A percentile compares a stretch with the other conserved stretches of the same genome.
phyloP scores from a whole-genome alignment of 2,797 vertebrate species.

The Numenius phaeopus region DNA sequence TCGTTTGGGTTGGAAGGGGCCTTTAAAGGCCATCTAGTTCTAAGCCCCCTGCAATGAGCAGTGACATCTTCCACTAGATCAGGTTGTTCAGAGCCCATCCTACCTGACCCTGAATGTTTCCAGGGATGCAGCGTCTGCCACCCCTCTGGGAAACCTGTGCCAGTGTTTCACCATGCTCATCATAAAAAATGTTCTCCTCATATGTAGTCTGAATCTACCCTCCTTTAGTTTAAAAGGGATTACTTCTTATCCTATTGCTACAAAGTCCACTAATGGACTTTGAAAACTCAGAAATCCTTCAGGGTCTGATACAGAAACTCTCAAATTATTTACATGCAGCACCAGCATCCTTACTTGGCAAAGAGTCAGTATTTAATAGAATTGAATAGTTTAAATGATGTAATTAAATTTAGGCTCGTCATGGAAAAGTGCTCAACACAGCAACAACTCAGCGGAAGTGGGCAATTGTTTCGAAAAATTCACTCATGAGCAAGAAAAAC shows the following conservation, averaged over 20 bases:
- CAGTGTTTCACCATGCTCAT: not conserved
- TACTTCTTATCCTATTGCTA: not conserved
- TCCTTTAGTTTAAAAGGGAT: not conserved
- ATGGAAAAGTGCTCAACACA: not conserved
- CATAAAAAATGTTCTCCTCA: not conserved
- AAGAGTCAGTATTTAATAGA: not conserved
- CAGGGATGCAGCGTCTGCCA: too few species aligned
- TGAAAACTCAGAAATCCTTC: not conserved
- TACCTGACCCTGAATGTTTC: not conserved
- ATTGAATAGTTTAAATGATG: not conserved
- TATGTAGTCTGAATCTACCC: not conserved
- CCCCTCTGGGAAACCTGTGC: not conserved
- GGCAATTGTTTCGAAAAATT: not conserved
- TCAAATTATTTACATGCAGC: not conserved
- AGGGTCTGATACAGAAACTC: not conserved
- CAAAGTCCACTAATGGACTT: not conserved
- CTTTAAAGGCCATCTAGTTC: fast-evolving
- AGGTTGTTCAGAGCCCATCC: not conserved
- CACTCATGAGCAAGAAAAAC: not conserved
- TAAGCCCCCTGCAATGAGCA: fast-evolving
- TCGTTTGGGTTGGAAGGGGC: not conserved
- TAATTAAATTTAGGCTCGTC: not conserved
- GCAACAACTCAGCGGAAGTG: not conserved
- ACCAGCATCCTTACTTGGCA: not conserved
- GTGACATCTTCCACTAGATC: not conserved